These are phyloP conservation scores for Pristionchus maxplancki DNA, from an alignment of 2,888 invertebrate genomes.

Conservation along the genomic window DNA sequence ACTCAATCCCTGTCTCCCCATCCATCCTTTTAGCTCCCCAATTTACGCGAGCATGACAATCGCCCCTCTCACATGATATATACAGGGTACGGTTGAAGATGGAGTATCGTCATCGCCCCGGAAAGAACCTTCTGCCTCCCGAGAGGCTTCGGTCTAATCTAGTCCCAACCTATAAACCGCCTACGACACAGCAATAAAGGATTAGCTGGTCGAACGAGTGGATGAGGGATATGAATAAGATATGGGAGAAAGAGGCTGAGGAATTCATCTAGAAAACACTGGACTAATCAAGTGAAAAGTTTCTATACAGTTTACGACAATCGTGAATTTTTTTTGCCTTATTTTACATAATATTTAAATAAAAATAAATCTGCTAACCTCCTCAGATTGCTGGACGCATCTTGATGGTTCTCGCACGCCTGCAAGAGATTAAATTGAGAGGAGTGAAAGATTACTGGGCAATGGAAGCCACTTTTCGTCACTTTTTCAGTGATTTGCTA, in stretches of 20 bases:
- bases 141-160: not conserved
- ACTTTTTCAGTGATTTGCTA: not conserved
- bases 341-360: no score
- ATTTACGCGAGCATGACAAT: not conserved
- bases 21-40: not conserved
- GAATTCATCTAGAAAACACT: no score
- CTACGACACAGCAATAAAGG: not conserved
- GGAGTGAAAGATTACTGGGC: not conserved
- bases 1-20: not conserved
- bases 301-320: no score
- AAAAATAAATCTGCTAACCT: not conserved
- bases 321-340: no score
- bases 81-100: not conserved
- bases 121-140: not conserved
- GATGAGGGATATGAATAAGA: not conserved
- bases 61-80: not conserved
- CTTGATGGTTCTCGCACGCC: not conserved
- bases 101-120: not conserved
- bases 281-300: no score
- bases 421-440: not conserved
- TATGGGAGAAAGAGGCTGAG: not conserved
- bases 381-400: not conserved
- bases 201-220: not conserved
- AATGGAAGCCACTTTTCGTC: not conserved
- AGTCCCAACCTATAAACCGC: constrained; percentile 10